Evolutionary conservation across 2,888 invertebrate species (phyloP).

Genomic region (Scaptomyza tumidula): DNA sequence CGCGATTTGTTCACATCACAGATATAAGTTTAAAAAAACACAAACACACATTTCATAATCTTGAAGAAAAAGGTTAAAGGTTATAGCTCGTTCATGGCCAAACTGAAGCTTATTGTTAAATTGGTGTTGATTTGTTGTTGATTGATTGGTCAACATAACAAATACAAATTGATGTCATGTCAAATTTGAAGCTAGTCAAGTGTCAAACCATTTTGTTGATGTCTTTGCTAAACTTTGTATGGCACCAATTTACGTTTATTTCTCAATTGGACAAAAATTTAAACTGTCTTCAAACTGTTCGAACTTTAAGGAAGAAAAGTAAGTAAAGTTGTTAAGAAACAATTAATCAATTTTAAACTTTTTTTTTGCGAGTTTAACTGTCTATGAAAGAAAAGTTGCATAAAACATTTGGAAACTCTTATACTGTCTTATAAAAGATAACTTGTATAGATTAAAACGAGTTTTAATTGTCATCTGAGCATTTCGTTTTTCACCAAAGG

Average conservation of each 20-base stretch:
- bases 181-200: slow-evolving; percentile 31
- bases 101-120: slow-evolving; percentile 24
- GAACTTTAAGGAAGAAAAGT: background rate
- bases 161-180: slow-evolving; percentile 31
- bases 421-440: no score
- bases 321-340: background rate
- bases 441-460: no score
- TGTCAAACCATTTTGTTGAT: slow-evolving; percentile 14
- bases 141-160: slow-evolving; percentile 37
- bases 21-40: background rate
- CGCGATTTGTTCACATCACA: slow-evolving; percentile 59
- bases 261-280: slow-evolving; percentile 19
- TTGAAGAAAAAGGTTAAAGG: slow-evolving; percentile 33
- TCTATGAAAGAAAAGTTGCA: no score
- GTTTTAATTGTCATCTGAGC: no score
- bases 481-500: no score
- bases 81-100: slow-evolving; percentile 25
- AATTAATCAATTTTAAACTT: background rate
- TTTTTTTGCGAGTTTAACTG: background rate
- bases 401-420: no score
- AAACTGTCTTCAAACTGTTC: background rate
- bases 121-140: slow-evolving; percentile 53
- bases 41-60: slow-evolving; percentile 22
- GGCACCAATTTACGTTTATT: slow-evolving; percentile 10
- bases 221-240: slow-evolving; percentile 4